Evolutionary conservation across 1,140 invertebrate genomes (phyloP), one percentile per base, ranked within the genome.

Genomic region (Drosophila serrata): DNA sequence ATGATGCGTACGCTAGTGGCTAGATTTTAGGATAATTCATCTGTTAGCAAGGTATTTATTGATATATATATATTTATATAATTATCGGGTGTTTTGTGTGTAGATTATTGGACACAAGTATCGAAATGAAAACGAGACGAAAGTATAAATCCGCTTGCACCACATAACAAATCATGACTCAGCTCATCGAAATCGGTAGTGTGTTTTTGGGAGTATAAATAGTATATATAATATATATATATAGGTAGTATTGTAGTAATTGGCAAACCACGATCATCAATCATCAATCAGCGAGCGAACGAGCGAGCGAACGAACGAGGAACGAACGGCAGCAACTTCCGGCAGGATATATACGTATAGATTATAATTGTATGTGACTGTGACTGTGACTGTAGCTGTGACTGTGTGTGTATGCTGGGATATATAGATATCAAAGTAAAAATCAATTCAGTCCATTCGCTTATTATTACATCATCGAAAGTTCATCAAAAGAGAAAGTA

Each of bases 221-320:
- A 74, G 45, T 51, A 40, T 58, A 62, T 79, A 64, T 53, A 43
- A 43, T 72, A 67, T 77, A 17, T 17, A 17, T 49, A 73, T 65
- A 56, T 81, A 76, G 65, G 62, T 84, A 81, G 69, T 84, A 72
- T 80, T 75, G 64, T 80, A 78, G 64, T 80, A 78, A 88, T 88
- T 79, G 85, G 84, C 85, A 88, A 85, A 81, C 88, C 85, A 88
- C 85, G 86, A 90, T 90, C 85, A 90, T 90, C 85, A 90, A 88
- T 79, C 77, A 79, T 76, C 77, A 88, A 85, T 82, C 81, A 82
- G 73, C 78, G 78, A 80, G 74, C 80, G 80, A 82, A 65, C 81
- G 81, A 84, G 64, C 73, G 78, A 75, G 75, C 59, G 79, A 87
- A 65, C 62, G 84, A 87, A 84, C 67, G 84, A 88, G 76, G 81